Evolutionary conservation across 1,140 invertebrate genomes (phyloP).

Genomic region (Nymphalis io): DNA sequence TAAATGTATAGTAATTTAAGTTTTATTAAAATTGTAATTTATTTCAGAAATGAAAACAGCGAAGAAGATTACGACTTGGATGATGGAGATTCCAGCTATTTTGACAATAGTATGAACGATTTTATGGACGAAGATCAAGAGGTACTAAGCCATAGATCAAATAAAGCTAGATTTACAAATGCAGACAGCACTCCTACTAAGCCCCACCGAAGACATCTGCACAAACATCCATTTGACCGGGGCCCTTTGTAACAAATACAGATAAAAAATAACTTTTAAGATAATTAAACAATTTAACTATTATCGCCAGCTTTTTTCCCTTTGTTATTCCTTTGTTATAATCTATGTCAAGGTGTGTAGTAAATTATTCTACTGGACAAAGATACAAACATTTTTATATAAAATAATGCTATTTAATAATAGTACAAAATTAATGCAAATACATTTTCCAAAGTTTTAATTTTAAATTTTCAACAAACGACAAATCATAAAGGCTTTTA

Average conservation of each 20-base stretch:
- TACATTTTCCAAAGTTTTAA: no score
- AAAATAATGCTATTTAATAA: no score
- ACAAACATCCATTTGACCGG: constrained; percentile 76
- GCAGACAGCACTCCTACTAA: constrained; percentile 45
- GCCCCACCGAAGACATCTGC: constrained; percentile 73
- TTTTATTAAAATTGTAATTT: no score
- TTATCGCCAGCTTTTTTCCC: background rate
- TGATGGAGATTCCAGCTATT: constrained; percentile 52
- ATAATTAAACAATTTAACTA: background rate
- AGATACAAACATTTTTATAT: no score
- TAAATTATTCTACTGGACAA: no score
- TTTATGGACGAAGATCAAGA: constrained; percentile 62
- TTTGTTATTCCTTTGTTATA: no score
- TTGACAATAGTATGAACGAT: constrained; percentile 59
- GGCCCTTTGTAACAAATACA: constrained; percentile 50
- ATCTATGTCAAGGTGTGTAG: no score
- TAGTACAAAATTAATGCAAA: no score
- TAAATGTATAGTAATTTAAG: no score
- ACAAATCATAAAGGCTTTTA: no score
- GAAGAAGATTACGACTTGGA: constrained; percentile 58
- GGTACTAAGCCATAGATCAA: constrained; percentile 38
- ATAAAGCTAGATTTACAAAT: constrained; percentile 35
- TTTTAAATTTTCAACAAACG: no score
- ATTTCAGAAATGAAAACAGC: constrained; percentile 53
- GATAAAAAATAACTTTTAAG: background rate